A percentile compares a stretch with the other conserved stretches of the same genome.
Conservation (phyloP, 2,888 invertebrate species). For the Amphipoea oculea region DNA sequence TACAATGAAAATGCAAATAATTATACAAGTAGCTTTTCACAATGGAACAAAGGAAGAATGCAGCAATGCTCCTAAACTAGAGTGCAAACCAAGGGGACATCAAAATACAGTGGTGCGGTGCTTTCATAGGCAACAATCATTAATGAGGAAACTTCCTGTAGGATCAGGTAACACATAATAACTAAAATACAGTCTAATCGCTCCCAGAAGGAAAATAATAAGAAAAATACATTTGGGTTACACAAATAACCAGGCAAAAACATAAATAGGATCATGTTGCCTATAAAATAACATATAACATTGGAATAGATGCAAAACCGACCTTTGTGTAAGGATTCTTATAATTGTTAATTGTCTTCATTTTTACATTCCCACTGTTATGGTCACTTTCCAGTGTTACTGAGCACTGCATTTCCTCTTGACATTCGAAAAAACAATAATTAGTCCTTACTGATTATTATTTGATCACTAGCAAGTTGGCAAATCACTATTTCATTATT, state of each 20-base stretch:
- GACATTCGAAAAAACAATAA: conserved; percentile 81
- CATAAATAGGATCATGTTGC: conserved; percentile 72
- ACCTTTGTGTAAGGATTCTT: conserved; percentile 88
- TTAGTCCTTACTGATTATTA: conserved; percentile 67
- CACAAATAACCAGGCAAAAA: conserved; percentile 56
- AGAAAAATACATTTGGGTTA: conserved; percentile 33
- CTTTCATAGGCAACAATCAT: conserved; percentile 83
- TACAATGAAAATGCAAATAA: conserved; percentile 72
- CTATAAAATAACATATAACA: conserved; percentile 73
- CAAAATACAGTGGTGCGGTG: conserved; percentile 73
- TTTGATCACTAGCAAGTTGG: conserved; percentile 54
- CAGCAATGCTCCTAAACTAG: conserved; percentile 72
- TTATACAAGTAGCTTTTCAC: conserved; percentile 72
- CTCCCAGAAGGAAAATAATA: conserved; percentile 39
- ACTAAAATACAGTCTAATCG: conserved; percentile 42
- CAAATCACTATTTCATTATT: conserved; percentile 48
- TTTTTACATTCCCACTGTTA: conserved; percentile 85
- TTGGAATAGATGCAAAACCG: conserved; percentile 75
- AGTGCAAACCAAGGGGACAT: conserved; percentile 78
- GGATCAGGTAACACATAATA: conserved; percentile 27
- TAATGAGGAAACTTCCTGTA: conserved; percentile 59
- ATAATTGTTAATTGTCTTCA: conserved; percentile 87
- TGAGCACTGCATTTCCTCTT: conserved; percentile 89
- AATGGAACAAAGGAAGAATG: conserved; percentile 83
- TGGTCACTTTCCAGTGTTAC: conserved; percentile 85